phyloP scores from a whole-genome alignment of 2,888 invertebrate genomes.

The Craniophora ligustri region DNA sequence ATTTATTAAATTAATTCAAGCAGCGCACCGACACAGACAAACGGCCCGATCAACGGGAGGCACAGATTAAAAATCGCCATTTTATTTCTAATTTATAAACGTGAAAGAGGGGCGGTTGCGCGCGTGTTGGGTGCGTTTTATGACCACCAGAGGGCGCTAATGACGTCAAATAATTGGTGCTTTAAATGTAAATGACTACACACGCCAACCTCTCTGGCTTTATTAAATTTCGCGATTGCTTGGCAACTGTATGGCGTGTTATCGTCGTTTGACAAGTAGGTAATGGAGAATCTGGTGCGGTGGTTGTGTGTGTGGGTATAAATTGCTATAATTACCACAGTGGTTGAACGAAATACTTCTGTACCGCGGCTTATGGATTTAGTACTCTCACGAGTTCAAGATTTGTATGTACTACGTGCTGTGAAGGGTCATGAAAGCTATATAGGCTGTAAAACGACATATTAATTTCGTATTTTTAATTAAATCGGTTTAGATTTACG shows the following conservation, averaged over 20 bases:
- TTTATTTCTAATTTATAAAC: constrained; percentile 85
- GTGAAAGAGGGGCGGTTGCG: constrained; percentile 68
- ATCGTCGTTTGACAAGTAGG: constrained; percentile 48
- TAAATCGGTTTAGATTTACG: too few species aligned
- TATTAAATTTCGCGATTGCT: constrained; percentile 82
- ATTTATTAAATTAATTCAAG: constrained; percentile 54
- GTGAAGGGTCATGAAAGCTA: too few species aligned
- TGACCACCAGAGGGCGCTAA: constrained; percentile 85
- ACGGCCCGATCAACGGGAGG: constrained; percentile 57
- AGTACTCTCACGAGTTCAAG: too few species aligned
- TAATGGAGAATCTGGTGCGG: constrained; percentile 19
- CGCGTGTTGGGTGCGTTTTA: constrained; percentile 87
- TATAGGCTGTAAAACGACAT: too few species aligned
- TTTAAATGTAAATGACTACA: constrained; percentile 88
- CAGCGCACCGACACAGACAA: constrained; percentile 52
- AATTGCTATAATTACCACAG: too few species aligned
- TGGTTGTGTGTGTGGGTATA: too few species aligned
- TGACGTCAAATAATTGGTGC: constrained; percentile 88
- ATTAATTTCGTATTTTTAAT: too few species aligned
- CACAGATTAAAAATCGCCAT: constrained; percentile 80
- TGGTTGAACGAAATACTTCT: too few species aligned
- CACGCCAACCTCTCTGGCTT: constrained; percentile 76
- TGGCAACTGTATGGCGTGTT: constrained; percentile 56
- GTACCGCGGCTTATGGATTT: too few species aligned
- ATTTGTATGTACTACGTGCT: too few species aligned